Evolutionary conservation across 2,888 invertebrate genomes (phyloP).

Genomic region (Melinaea marsaeus): DNA sequence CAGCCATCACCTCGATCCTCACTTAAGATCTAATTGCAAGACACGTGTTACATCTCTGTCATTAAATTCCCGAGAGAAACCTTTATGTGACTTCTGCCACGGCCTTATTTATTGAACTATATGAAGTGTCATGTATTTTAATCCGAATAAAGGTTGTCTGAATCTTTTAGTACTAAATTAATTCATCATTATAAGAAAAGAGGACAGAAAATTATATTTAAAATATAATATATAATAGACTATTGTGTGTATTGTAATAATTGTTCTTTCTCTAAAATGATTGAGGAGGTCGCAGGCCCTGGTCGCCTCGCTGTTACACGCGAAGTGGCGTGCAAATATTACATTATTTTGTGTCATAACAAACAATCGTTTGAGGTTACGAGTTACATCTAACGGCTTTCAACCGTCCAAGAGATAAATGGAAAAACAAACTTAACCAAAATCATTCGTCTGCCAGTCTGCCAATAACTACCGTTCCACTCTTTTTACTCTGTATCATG

Average conservation of each 20-base stretch:
- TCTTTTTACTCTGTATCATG: neutral
- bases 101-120: neutral
- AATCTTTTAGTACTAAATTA: neutral
- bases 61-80: constrained; percentile 3
- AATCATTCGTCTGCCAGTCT: neutral
- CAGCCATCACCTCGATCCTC: neutral
- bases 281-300: too few species aligned
- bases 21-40: neutral
- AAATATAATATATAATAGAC: too few species aligned
- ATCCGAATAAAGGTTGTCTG: neutral
- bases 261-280: too few species aligned
- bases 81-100: neutral
- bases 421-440: neutral
- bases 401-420: neutral
- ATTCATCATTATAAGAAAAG: neutral
- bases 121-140: neutral
- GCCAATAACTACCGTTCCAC: neutral
- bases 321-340: constrained; percentile 1
- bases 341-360: constrained; percentile 4
- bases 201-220: too few species aligned
- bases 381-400: constrained; percentile 4
- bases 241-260: too few species aligned
- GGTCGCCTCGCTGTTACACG: neutral
- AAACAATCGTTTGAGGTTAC: constrained; percentile 6
- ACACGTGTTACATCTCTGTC: neutral